Evolutionary conservation across 2,888 invertebrate genomes (phyloP).

Genomic region (Dolomedes plantarius): DNA sequence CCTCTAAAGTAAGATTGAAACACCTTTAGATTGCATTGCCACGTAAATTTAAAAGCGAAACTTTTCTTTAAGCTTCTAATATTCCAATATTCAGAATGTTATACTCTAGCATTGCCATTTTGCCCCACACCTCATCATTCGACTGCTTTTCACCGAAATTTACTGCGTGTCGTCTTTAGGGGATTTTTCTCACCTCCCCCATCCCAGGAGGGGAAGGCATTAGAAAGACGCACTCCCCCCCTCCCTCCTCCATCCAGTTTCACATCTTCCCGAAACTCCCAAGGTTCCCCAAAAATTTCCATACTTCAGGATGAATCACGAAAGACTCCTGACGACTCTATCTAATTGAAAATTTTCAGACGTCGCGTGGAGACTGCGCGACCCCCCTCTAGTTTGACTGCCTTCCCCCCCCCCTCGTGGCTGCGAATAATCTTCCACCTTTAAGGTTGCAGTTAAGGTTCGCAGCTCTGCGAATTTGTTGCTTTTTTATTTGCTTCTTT

Average conservation of each 20-base stretch:
- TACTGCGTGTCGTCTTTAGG: constrained; percentile 60
- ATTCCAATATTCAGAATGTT: constrained; percentile 9
- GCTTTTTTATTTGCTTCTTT: not conserved
- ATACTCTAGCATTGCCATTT: constrained; percentile 6
- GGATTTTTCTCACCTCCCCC: constrained; percentile 67
- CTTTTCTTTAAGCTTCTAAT: not conserved
- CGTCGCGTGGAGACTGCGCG: constrained; percentile 33
- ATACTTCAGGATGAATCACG: constrained; percentile 70
- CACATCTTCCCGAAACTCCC: constrained; percentile 17
- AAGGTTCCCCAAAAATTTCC: constrained; percentile 63
- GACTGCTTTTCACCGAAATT: constrained; percentile 54
- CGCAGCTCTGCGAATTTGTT: constrained; percentile 15
- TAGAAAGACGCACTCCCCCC: constrained; percentile 37
- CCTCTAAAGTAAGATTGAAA: not conserved
- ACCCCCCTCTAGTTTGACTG: not conserved
- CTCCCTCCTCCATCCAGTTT: not conserved
- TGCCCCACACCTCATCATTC: constrained; percentile 4
- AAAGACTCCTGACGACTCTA: constrained; percentile 65
- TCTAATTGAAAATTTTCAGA: constrained; percentile 71
- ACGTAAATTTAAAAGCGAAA: not conserved
- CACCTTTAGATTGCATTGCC: not conserved
- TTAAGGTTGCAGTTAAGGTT: constrained; percentile 69
- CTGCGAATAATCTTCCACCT: constrained; percentile 65
- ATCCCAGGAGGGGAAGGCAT: constrained; percentile 28
- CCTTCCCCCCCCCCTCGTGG: constrained; percentile 30